phyloP scores from a whole-genome alignment of 2,113 vertebrate genomes.

The Actenoides hombroni region DNA sequence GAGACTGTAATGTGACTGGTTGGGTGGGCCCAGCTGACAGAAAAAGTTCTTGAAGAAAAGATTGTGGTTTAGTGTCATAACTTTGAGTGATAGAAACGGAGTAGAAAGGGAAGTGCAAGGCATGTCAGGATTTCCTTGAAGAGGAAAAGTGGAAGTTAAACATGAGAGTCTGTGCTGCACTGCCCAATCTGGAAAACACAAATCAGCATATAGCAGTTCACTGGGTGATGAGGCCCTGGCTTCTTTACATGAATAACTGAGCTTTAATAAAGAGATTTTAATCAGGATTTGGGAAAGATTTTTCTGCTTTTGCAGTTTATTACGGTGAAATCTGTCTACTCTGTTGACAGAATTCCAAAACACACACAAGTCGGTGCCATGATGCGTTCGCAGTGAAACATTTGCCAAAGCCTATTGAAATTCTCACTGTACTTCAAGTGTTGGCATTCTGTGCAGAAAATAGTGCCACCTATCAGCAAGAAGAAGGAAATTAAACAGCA shows the following conservation, averaged over 20 bases:
- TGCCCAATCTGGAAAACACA: not conserved
- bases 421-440: not conserved
- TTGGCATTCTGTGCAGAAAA: not conserved
- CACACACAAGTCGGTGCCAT: not conserved
- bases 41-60: not conserved
- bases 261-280: not conserved
- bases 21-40: not conserved
- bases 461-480: constrained; percentile 40
- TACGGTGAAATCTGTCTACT: not conserved
- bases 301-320: constrained; percentile 6
- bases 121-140: not conserved
- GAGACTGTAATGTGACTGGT: not conserved
- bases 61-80: not conserved
- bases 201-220: not conserved
- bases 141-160: not conserved
- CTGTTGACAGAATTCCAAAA: constrained; percentile 13
- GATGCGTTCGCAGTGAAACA: not conserved
- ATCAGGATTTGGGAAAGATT: not conserved
- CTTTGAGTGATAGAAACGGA: not conserved
- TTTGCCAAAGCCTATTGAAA: not conserved
- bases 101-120: not conserved
- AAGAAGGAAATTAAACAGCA: not conserved
- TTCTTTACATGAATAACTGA: not conserved
- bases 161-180: not conserved
- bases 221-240: not conserved